Evolutionary conservation across 2,888 invertebrate genomes (phyloP).

Genomic region (Notodonta dromedarius): DNA sequence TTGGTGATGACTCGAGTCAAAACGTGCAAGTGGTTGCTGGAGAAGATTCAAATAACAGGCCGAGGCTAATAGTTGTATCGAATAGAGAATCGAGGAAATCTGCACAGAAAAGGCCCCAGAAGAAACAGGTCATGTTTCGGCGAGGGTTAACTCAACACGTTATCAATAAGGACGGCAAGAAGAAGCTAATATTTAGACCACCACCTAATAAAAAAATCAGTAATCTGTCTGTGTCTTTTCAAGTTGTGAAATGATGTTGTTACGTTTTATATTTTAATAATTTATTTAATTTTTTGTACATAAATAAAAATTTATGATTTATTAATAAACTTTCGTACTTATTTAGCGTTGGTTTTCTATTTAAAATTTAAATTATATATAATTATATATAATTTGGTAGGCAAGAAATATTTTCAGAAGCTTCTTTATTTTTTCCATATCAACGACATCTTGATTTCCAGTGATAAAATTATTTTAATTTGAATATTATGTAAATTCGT

Average conservation of each 20-base stretch:
- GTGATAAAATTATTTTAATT: no score
- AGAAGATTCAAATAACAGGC: conserved; percentile 32
- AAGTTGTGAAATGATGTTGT: conserved; percentile 35
- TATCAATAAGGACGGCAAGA: conserved; percentile 41
- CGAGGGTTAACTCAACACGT: conserved; percentile 32
- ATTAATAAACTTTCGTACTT: background rate
- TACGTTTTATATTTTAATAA: conserved; percentile 5
- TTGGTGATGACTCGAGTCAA: conserved; percentile 30
- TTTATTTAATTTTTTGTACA: conserved; percentile 6
- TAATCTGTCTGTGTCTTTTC: conserved; percentile 66
- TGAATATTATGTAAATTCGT: no score
- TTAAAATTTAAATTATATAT: no score
- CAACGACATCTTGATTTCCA: no score
- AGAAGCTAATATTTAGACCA: conserved; percentile 60
- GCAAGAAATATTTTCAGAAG: no score
- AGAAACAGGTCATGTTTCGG: conserved; percentile 31
- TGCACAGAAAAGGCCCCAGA: conserved; percentile 14
- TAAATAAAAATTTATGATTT: background rate
- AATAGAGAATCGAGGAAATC: conserved; percentile 7
- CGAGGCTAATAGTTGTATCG: conserved; percentile 38
- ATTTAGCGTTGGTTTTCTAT: background rate
- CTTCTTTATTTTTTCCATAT: no score
- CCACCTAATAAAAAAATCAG: conserved; percentile 56
- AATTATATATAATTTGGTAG: no score
- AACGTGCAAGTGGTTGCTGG: conserved; percentile 36